Percentiles rank a stretch among this genome's conserved stretches.
Evolutionary conservation across 2,113 vertebrate genomes (phyloP).

Genomic region (Eulacestoma nigropectus): DNA sequence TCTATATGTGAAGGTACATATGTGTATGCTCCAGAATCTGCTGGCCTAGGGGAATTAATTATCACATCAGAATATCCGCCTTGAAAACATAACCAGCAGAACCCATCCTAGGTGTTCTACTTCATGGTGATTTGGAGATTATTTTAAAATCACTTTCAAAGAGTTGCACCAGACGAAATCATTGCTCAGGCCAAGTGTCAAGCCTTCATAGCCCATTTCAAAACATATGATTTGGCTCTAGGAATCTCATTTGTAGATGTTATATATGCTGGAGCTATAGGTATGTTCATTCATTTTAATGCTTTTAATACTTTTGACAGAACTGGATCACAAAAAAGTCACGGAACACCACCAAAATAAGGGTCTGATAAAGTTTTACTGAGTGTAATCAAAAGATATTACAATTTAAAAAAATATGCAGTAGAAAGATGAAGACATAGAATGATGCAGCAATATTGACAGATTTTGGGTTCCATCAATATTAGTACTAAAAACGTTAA

Average conservation of each 20-base stretch:
- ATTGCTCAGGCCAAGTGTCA: not conserved
- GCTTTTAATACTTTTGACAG: not conserved
- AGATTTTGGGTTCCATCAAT: not conserved
- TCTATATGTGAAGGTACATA: not conserved
- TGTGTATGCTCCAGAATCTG: not conserved
- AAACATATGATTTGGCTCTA: not conserved
- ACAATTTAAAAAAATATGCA: not conserved
- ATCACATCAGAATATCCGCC: not conserved
- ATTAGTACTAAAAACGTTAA: not conserved
- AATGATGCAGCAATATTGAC: not conserved
- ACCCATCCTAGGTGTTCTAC: not conserved
- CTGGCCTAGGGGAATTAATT: not conserved
- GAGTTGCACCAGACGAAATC: not conserved
- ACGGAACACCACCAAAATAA: not conserved
- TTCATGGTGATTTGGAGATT: not conserved
- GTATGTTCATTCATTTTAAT: not conserved
- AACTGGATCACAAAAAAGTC: not conserved
- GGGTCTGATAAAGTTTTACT: not conserved
- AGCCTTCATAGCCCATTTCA: not conserved
- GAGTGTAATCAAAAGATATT: not conserved
- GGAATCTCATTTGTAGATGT: not conserved
- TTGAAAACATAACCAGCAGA: not conserved
- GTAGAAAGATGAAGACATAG: not conserved
- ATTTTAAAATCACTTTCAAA: not conserved
- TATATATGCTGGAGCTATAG: not conserved